Percentiles rank a stretch among this genome's conserved stretches.
These are phyloP conservation scores for Dasypogon diadema DNA, from an alignment of 2,888 invertebrate genomes.

Conservation along the genomic window DNA sequence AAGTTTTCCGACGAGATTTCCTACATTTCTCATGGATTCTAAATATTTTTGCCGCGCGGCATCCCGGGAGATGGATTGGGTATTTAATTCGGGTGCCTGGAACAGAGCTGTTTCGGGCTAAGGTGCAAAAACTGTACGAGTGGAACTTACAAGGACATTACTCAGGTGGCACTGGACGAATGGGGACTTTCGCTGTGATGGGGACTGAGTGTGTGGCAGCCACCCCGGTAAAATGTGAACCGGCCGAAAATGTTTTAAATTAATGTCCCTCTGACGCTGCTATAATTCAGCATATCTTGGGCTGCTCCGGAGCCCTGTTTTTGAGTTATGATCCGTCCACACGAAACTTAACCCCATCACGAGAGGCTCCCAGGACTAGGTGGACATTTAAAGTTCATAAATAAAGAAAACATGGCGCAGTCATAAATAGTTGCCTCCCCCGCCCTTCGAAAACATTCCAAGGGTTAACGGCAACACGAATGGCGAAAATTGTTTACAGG, in stretches of 20 bases:
- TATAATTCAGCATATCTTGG: conserved; percentile 53
- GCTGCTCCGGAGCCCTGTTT: conserved; percentile 18
- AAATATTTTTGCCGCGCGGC: not conserved
- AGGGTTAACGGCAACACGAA: not conserved
- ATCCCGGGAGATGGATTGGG: not conserved
- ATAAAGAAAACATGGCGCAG: conserved; percentile 56
- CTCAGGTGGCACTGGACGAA: not conserved
- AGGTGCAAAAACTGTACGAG: not conserved
- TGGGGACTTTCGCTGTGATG: not conserved
- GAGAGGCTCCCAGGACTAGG: conserved; percentile 49
- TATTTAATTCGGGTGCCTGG: not conserved
- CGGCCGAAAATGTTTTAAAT: conserved; percentile 54
- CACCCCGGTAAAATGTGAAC: conserved; percentile 54
- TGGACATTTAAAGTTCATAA: conserved; percentile 53
- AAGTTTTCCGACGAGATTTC: not conserved
- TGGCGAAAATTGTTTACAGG: conserved; percentile 12
- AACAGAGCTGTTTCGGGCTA: not conserved
- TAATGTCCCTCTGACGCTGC: conserved; percentile 54
- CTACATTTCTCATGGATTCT: not conserved
- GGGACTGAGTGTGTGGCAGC: not conserved
- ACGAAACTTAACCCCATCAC: conserved; percentile 56
- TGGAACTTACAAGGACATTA: conserved; percentile 2
- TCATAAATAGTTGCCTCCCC: conserved; percentile 27
- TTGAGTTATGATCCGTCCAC: conserved; percentile 54
- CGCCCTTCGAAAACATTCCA: not conserved